Base-by-base conservation (phyloP, 2,797 vertebrate species). In the Psittacula derbiana region DNA sequence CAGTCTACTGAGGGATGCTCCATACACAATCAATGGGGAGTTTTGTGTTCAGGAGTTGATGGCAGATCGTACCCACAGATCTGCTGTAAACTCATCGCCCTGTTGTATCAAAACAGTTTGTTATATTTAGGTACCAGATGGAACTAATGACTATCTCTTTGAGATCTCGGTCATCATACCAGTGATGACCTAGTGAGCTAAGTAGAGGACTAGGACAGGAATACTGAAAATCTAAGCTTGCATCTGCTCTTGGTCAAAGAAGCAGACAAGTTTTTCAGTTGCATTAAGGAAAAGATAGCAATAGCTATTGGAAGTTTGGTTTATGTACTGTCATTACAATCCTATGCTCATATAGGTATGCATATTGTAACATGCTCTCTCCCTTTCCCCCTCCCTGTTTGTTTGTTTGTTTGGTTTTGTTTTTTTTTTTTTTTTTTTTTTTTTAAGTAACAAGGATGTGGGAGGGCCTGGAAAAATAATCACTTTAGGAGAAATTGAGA, bases 331-430 rank as follows among this genome's bases (percentile, higher is more conserved):
- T 8, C 36, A 40, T 50, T 81, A 24, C 8, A 58, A 44, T 52
- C 24, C 65, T 47, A 52, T 9, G 15, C 10, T 73, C 10, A 16
- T 30, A 61, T 4, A 47, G 17, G 41, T 84, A 53, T 5, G 8
- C 7, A n/a, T 40, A 30, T 25, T 50, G 2, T 20, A 38, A 10
- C 21, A 3, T 16, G 21, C 55, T 10, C 13, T 11, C 55, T 13
- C 21, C n/a, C 55, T n/a, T 21, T 21, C 8, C 1, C 6, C 4
- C 3, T 5, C 4, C 3, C 0, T 4, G 11, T 7, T 4, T 16
- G n/a, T 38, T 0, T 4, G 11, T 7, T 4, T n/a, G n/a, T n/a
- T 16, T 36, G 0, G 3, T 11, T 7, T 4, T 16, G 0, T 3
- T 12, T 7, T 4, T 16, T 36, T 36, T 0, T 4, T 9, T 7